Evolutionary conservation across 2,888 invertebrate genomes (phyloP).

Genomic region (Listrodromus nycthemerus): DNA sequence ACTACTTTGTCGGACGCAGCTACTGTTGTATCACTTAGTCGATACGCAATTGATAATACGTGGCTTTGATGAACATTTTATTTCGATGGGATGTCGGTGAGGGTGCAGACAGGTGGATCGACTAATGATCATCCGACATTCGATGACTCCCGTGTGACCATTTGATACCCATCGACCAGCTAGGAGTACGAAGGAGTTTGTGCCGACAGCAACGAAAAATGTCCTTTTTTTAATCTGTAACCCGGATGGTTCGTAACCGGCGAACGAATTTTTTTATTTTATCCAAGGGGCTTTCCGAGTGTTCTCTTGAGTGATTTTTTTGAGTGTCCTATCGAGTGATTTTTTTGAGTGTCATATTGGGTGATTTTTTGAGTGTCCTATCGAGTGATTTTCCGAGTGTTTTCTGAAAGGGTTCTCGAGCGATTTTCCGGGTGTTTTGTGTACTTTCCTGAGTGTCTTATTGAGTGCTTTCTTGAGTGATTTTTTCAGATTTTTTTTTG

Average conservation of each 20-base stretch:
- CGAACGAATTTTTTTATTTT: no score
- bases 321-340: no score
- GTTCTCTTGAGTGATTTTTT: no score
- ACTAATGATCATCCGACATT: not conserved
- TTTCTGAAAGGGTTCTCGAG: no score
- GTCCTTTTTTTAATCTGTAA: not conserved
- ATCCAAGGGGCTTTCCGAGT: no score
- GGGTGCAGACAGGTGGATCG: not conserved
- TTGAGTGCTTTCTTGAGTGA: no score
- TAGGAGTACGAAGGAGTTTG: not conserved
- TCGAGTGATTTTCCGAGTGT: no score
- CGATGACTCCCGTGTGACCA: not conserved
- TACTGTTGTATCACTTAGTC: not conserved
- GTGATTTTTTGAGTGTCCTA: no score
- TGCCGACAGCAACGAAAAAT: not conserved
- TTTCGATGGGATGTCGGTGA: not conserved
- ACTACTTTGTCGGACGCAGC: conserved; percentile 25
- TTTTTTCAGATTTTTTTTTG: not conserved
- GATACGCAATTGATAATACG: no score
- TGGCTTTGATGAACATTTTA: not conserved
- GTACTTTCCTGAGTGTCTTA: no score
- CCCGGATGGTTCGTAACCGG: not conserved
- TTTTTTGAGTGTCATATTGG: no score
- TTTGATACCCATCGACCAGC: not conserved
- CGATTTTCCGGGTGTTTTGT: no score